Evolutionary conservation across 2,888 invertebrate species (phyloP), one percentile per base, ranked within the genome.

Genomic region (Apamea monoglypha): DNA sequence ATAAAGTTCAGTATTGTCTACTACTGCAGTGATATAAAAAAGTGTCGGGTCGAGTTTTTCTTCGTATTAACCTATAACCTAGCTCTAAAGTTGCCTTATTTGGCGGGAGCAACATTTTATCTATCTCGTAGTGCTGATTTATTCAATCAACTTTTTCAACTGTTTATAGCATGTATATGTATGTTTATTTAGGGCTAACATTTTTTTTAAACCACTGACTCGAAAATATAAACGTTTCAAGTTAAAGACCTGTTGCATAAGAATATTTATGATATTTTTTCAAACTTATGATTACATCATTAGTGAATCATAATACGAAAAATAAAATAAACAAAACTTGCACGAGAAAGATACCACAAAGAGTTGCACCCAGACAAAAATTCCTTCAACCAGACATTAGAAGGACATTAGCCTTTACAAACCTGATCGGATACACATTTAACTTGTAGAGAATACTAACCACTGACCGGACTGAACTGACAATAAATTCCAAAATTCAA

Each of bases 91-190:
- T 64, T 69, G 14, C 87, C 90, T 68, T 86, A 84, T 78, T 85
- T 85, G 83, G 82, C 50, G 47, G n/a, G 63, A 70, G 21, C 88
- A 73, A 85, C 86, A 89, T 87, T 85, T 83, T 73, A 88, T 89
- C 59, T 85, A 72, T 78, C 70, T 85, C 73, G 74, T 72, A 75
- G 68, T 74, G 80, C 78, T 89, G 78, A 87, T 89, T 88, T 84
- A 89, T 83, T 70, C 82, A 77, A 80, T 82, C 82, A 75, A 90
- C 53, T 81, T 84, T 80, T 83, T 85, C 32, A 71, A 63, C 40
- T 66, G n/a, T 78, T 71, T 66, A 56, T 53, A 71, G 2, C 59
- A 47, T 70, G 2, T 59, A 32, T 18, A 73, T 14, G 2, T 59
- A 1, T 5, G 2, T 63, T n/a, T 56, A 21, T 61, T 50, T n/a